Percentiles rank a stretch among this genome's conserved stretches.
These are phyloP conservation scores for Perccottus glenii DNA, from an alignment of 2,113 vertebrate genomes.

Conservation along the genomic window DNA sequence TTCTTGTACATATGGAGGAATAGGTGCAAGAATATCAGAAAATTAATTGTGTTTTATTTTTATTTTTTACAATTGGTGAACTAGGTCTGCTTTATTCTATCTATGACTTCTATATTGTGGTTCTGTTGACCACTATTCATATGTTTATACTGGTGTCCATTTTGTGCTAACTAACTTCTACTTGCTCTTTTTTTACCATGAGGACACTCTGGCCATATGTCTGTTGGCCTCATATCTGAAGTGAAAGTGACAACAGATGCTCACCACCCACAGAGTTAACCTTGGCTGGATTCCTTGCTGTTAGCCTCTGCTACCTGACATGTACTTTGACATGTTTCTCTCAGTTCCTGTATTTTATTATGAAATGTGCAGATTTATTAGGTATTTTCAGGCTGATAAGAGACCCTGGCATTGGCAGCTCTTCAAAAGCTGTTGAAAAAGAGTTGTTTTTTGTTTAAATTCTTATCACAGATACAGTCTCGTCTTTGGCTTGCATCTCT, in stretches of 20 bases:
- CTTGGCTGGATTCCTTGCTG: constrained; percentile 3
- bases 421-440: no score
- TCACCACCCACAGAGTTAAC: constrained; percentile 2
- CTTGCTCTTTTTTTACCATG: background rate
- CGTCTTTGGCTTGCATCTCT: constrained; percentile 41
- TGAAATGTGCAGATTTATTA: background rate
- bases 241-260: constrained; percentile 21
- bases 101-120: no score
- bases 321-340: constrained; percentile 29
- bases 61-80: background rate
- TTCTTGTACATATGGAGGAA: background rate
- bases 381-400: background rate
- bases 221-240: background rate
- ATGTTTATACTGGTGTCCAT: background rate
- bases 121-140: background rate
- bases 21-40: no score
- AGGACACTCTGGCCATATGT: constrained; percentile 9
- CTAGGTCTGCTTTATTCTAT: no score
- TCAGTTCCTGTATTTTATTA: background rate
- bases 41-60: no score
- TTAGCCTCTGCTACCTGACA: constrained; percentile 14
- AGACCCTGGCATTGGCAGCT: no score
- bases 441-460: no score
- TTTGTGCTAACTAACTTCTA: background rate
- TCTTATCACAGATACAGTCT: background rate